These are phyloP conservation scores for Leptinotarsa undecemlineata DNA, from an alignment of 1,140 invertebrate genomes.

Conservation along the genomic window DNA sequence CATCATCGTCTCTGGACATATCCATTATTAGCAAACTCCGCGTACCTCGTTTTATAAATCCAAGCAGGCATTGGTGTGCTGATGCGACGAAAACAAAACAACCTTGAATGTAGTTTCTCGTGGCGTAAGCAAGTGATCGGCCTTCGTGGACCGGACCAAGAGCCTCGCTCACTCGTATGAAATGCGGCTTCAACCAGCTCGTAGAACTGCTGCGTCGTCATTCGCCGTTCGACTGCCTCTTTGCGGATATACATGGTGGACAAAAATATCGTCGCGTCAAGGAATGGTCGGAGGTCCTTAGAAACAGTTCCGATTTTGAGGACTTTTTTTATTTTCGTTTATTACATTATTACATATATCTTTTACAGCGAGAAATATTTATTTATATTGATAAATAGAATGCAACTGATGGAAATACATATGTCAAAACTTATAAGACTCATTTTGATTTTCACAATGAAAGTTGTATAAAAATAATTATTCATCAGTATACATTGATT, in stretches of 20 bases:
- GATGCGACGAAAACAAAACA: slow-evolving; percentile 14
- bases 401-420: no score
- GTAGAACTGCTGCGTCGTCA: neutral
- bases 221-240: neutral
- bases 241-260: neutral
- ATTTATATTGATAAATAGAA: no score
- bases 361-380: no score
- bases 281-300: neutral
- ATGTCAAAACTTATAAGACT: no score
- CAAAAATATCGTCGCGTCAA: neutral
- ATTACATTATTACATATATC: no score
- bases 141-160: slow-evolving; percentile 2
- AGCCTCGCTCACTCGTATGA: neutral
- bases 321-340: no score
- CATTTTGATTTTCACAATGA: no score
- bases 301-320: no score
- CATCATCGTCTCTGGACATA: no score
- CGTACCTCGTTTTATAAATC: neutral
- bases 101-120: slow-evolving; percentile 23
- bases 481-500: no score
- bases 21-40: slow-evolving; percentile 2
- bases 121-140: slow-evolving; percentile 15
- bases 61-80: neutral
- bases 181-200: slow-evolving; percentile 1
- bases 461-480: no score